Conservation (phyloP, 2,888 invertebrate species). For the Dinocampus coccinellae region DNA sequence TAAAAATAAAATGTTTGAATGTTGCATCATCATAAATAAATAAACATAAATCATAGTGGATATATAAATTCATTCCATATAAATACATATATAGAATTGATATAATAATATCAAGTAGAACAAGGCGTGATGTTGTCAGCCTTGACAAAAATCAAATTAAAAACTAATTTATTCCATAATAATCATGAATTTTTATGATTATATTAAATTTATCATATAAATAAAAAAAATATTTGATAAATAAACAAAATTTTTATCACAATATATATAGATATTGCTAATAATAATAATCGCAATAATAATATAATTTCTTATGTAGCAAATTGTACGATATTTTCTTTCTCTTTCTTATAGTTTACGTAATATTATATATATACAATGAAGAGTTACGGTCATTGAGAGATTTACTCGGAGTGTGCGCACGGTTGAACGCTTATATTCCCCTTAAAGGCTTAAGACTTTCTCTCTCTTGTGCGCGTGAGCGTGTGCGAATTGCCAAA, state of each 20-base stretch:
- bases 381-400: constrained; percentile 40
- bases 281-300: background rate
- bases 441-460: constrained; percentile 41
- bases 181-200: no score
- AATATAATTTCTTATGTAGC: background rate
- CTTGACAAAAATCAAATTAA: background rate
- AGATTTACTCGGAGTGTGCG: constrained; percentile 39
- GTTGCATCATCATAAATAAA: no score
- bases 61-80: background rate
- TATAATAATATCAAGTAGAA: background rate
- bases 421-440: constrained; percentile 30
- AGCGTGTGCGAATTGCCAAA: constrained; percentile 24
- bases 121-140: background rate
- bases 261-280: no score
- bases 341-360: constrained; percentile 14
- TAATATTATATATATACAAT: constrained; percentile 8
- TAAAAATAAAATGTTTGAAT: no score
- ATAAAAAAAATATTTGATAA: background rate
- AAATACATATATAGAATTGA: background rate
- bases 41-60: background rate
- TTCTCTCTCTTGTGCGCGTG: constrained; percentile 40
- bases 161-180: background rate
- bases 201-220: background rate
- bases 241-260: no score
- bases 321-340: background rate